Evolutionary conservation across 2,113 vertebrate species (phyloP).

Genomic region (Phyllostomus hastatus): DNA sequence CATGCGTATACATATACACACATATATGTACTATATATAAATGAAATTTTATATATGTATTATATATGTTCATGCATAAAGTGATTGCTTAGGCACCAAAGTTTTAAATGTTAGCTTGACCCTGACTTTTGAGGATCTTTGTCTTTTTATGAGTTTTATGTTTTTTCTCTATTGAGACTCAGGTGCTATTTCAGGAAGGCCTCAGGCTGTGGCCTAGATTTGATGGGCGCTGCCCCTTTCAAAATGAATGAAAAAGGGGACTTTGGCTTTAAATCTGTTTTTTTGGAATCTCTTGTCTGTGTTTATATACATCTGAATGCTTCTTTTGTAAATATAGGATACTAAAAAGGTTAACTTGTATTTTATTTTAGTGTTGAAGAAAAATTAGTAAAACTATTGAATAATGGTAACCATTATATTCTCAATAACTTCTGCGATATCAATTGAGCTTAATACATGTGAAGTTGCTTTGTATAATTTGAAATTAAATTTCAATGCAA

Average conservation of each 20-base stretch:
- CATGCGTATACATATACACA: background rate
- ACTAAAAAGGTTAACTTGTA: background rate
- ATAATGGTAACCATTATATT: background rate
- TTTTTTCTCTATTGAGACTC: background rate
- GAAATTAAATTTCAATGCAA: background rate
- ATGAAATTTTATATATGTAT: background rate
- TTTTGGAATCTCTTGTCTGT: background rate
- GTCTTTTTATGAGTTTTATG: constrained; percentile 28
- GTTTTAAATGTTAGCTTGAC: constrained; percentile 56
- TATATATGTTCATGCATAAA: background rate
- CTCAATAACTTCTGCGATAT: background rate
- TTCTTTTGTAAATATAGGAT: background rate
- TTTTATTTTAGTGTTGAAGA: constrained; percentile 28
- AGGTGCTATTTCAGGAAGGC: background rate
- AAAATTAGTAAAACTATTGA: background rate
- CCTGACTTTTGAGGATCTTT: constrained; percentile 31
- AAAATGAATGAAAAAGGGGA: background rate
- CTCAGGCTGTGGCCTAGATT: constrained; percentile 14
- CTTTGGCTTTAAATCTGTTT: background rate
- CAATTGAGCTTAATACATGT: background rate
- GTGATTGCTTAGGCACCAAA: constrained; percentile 49
- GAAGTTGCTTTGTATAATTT: background rate
- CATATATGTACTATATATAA: background rate
- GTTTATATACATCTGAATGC: background rate
- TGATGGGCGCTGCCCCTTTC: background rate